These are phyloP conservation scores for Acanthosepion esculentum DNA, from an alignment of 2,888 invertebrate species.

Conservation along the genomic window DNA sequence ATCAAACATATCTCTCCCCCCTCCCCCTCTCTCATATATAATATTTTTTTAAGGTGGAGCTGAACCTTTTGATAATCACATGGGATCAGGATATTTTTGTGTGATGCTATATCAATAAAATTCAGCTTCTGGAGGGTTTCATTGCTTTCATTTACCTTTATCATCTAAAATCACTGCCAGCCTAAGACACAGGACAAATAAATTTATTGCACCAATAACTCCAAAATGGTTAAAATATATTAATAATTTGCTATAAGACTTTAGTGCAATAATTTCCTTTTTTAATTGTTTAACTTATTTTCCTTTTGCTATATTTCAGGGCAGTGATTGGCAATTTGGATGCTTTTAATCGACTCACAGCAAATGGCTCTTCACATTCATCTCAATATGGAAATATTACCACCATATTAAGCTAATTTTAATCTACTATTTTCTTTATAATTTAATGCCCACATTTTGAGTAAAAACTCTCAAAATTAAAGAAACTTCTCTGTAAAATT, in stretches of 20 bases:
- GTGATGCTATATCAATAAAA: too few species aligned
- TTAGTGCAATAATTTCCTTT: not conserved
- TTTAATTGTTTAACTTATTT: not conserved
- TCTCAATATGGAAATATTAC: not conserved
- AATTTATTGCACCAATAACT: too few species aligned
- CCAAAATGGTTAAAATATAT: too few species aligned
- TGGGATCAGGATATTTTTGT: too few species aligned
- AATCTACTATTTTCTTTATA: not conserved
- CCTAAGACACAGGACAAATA: too few species aligned
- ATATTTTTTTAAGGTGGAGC: too few species aligned
- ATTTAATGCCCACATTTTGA: not conserved
- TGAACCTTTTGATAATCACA: too few species aligned
- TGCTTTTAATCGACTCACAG: constrained; percentile 58
- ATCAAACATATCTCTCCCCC: too few species aligned
- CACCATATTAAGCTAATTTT: not conserved
- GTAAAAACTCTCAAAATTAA: not conserved
- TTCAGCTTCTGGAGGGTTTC: too few species aligned
- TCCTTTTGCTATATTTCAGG: constrained; percentile 53
- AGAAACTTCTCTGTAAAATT: not conserved
- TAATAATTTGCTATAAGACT: not conserved
- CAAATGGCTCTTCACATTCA: not conserved
- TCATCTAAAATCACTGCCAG: too few species aligned
- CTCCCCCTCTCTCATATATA: too few species aligned
- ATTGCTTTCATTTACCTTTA: too few species aligned
- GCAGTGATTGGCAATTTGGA: constrained; percentile 62